These are phyloP conservation scores for Myoxocephalus aenaeus DNA, from an alignment of 2,797 vertebrate species.

Conservation along the genomic window DNA sequence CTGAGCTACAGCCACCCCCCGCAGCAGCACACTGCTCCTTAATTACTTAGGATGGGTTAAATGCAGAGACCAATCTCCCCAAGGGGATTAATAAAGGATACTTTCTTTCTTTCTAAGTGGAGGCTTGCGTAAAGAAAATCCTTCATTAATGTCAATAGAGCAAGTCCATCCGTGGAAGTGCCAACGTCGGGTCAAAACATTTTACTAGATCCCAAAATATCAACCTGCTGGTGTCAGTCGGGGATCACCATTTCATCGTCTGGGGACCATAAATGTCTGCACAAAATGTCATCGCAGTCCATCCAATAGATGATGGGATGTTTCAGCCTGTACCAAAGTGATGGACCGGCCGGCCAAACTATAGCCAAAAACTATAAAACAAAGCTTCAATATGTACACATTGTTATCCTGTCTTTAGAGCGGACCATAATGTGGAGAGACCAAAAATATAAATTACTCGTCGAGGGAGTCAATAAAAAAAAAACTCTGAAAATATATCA, in stretches of 20 bases:
- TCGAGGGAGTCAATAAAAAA: slow-evolving; percentile 45
- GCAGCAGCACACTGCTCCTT: too few species aligned
- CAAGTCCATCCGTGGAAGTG: too few species aligned
- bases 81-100: too few species aligned
- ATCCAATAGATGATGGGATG: not conserved
- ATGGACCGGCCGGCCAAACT: too few species aligned
- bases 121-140: not conserved
- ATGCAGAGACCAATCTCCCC: too few species aligned
- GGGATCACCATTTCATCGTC: not conserved
- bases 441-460: slow-evolving; percentile 18
- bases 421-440: not conserved
- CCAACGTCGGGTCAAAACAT: not conserved
- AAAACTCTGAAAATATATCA: slow-evolving; percentile 42
- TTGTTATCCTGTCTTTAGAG: not conserved
- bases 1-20: too few species aligned
- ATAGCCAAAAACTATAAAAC: not conserved
- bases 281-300: not conserved
- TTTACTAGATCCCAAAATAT: not conserved
- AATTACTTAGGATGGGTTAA: too few species aligned
- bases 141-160: not conserved
- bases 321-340: not conserved
- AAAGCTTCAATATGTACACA: slow-evolving; percentile 1
- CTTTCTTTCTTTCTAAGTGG: not conserved
- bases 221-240: not conserved
- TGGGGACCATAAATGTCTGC: not conserved